Percentiles rank a stretch among this genome's conserved stretches.
Evolutionary conservation across 2,797 vertebrate species (phyloP).

Genomic region (Parauchenoglanis ngamensis): DNA sequence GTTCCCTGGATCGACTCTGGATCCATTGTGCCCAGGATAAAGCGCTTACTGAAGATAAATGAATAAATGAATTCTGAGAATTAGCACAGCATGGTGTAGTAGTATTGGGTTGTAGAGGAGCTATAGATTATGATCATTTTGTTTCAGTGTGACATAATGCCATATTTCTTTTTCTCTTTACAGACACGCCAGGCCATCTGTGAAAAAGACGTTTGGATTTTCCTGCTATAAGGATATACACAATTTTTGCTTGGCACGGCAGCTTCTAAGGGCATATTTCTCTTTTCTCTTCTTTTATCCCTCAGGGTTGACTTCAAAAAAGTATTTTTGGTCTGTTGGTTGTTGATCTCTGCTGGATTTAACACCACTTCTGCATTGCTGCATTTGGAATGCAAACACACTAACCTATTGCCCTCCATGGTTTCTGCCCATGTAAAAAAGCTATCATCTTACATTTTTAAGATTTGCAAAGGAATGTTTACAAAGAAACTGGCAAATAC

Average conservation of each 20-base stretch:
- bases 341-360: constrained; percentile 54
- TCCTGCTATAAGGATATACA: constrained; percentile 60
- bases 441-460: constrained; percentile 89
- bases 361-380: constrained; percentile 62
- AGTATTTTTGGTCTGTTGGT: constrained; percentile 60
- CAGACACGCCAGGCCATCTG: constrained; percentile 65
- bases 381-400: constrained; percentile 69
- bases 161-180: constrained; percentile 58
- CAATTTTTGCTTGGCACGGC: constrained; percentile 58
- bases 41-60: neutral
- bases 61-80: neutral
- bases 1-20: neutral
- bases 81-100: neutral
- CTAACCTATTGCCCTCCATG: constrained; percentile 84
- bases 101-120: neutral
- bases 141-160: neutral
- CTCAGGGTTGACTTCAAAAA: constrained; percentile 60
- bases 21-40: neutral
- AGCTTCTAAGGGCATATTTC: constrained; percentile 55
- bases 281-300: constrained; percentile 41
- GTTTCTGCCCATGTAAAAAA: constrained; percentile 92
- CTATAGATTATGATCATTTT: neutral
- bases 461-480: constrained; percentile 99
- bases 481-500: constrained; percentile 97
- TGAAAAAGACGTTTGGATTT: constrained; percentile 68